Percentiles rank a stretch among this genome's conserved stretches.
phyloP scores from a whole-genome alignment of 2,113 vertebrate genomes.

The Meleagris gallopavo region DNA sequence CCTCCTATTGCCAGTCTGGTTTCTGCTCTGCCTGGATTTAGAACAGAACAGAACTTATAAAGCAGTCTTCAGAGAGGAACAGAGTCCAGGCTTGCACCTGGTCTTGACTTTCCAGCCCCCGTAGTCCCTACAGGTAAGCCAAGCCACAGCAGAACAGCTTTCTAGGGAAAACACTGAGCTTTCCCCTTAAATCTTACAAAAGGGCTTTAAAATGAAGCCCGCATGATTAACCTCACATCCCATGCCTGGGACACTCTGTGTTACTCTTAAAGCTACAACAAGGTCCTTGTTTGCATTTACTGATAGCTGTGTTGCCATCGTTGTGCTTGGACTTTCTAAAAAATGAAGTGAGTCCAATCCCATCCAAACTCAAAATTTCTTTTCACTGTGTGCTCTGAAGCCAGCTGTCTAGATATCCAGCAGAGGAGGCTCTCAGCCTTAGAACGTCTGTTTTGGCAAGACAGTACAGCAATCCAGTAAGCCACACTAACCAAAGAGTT shows the following conservation, averaged over 20 bases:
- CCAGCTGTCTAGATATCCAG: not conserved
- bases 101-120: not conserved
- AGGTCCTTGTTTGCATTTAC: not conserved
- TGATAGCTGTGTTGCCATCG: not conserved
- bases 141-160: not conserved
- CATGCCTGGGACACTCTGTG: not conserved
- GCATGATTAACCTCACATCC: not conserved
- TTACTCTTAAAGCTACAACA: not conserved
- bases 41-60: not conserved
- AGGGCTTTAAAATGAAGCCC: not conserved
- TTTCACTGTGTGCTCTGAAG: not conserved
- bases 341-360: not conserved
- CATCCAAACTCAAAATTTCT: not conserved
- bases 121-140: not conserved
- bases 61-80: not conserved
- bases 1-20: not conserved
- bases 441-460: not conserved
- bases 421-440: not conserved
- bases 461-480: not conserved
- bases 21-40: not conserved
- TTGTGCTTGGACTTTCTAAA: not conserved
- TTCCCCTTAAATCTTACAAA: not conserved
- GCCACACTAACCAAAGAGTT: not conserved
- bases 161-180: not conserved
- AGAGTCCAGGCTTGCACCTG: not conserved